Evolutionary conservation across 2,888 invertebrate species (phyloP).

Genomic region (Agrotis ipsilon): DNA sequence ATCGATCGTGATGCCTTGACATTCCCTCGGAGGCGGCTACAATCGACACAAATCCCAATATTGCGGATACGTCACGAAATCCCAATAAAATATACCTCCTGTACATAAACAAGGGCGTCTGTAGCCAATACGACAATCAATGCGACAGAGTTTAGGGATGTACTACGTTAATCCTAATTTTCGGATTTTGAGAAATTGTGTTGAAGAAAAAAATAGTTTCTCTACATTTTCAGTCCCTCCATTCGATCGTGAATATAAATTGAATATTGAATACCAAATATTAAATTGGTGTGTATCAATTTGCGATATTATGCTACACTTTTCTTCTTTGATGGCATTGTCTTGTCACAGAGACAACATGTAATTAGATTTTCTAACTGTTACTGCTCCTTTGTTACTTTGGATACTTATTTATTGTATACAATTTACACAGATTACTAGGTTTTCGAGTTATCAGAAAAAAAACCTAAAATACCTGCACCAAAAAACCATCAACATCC

Average conservation of each 20-base stretch:
- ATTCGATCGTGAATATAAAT: no score
- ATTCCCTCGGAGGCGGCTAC: slow-evolving; percentile 68
- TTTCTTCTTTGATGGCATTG: no score
- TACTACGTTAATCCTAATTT: slow-evolving; percentile 32
- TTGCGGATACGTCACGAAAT: slow-evolving; percentile 81
- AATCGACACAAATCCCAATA: slow-evolving; percentile 75
- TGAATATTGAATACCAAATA: no score
- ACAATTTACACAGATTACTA: not conserved
- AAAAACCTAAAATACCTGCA: not conserved
- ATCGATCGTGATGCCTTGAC: slow-evolving; percentile 66
- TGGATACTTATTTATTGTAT: accelerated
- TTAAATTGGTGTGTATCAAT: not conserved
- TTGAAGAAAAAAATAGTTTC: not conserved
- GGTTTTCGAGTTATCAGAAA: not conserved
- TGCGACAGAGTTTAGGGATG: slow-evolving; percentile 68
- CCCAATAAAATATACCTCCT: slow-evolving; percentile 82
- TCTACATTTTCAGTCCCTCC: no score
- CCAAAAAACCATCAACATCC: slow-evolving; percentile 46
- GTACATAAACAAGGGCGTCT: slow-evolving; percentile 79
- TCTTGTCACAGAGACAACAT: not conserved
- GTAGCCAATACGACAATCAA: slow-evolving; percentile 72
- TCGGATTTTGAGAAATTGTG: not conserved
- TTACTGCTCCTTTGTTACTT: not conserved
- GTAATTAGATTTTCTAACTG: no score
- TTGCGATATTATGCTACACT: not conserved